These are phyloP conservation scores for Nematolebias whitei DNA, from an alignment of 2,113 vertebrate genomes.

Conservation along the genomic window DNA sequence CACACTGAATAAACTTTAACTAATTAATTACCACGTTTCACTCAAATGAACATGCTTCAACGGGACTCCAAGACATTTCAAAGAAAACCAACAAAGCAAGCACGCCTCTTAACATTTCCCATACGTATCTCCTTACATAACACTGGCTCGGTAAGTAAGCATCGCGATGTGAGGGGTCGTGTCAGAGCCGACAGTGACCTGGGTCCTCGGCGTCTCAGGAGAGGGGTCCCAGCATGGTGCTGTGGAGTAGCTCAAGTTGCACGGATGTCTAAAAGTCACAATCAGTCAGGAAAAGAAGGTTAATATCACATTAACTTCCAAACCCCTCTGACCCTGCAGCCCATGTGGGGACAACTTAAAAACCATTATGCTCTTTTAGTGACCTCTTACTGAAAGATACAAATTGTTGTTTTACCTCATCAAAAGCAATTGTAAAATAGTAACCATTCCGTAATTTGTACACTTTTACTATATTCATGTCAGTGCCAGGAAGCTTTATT, in stretches of 20 bases:
- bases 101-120: constrained; percentile 66
- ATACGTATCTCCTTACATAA: constrained; percentile 69
- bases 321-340: constrained; percentile 39
- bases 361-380: constrained; percentile 21
- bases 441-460: background rate
- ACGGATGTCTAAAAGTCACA: constrained; percentile 61
- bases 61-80: constrained; percentile 29
- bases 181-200: constrained; percentile 55
- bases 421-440: constrained; percentile 2
- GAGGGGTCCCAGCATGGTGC: constrained; percentile 34
- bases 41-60: constrained; percentile 44
- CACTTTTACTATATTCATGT: background rate
- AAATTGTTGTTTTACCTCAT: constrained; percentile 3
- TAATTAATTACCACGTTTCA: constrained; percentile 53
- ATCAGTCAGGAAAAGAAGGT: constrained; percentile 56
- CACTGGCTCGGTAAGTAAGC: constrained; percentile 38
- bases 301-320: constrained; percentile 48
- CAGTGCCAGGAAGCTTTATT: background rate
- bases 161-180: constrained; percentile 57
- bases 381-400: constrained; percentile 14
- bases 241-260: constrained; percentile 60
- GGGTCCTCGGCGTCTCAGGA: constrained; percentile 39
- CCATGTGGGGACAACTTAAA: constrained; percentile 38
- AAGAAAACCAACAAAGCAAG: constrained; percentile 40
- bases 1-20: constrained; percentile 36